Percentiles rank a stretch among this genome's conserved stretches.
Conservation (phyloP, 2,797 vertebrate species). For the Sciurus vulgaris region DNA sequence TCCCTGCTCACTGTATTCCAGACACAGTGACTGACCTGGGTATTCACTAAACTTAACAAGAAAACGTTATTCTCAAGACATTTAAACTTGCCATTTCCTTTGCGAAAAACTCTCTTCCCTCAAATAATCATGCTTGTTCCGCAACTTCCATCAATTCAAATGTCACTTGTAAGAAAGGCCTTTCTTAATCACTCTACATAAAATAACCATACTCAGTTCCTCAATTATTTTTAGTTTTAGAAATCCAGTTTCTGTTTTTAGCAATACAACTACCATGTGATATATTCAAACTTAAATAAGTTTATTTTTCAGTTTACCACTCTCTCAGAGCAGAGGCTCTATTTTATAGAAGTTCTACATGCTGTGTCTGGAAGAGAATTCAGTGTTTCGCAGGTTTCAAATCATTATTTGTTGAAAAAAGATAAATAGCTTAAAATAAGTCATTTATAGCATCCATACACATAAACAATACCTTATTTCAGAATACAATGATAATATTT, state of each 20-base stretch:
- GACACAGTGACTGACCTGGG: too few species aligned
- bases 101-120: not conserved
- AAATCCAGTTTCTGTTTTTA: not conserved
- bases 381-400: not conserved
- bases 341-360: not conserved
- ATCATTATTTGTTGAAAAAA: not conserved
- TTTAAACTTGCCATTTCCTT: not conserved
- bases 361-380: not conserved
- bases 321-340: not conserved
- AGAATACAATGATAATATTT: not conserved
- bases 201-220: not conserved
- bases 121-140: not conserved
- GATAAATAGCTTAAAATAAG: not conserved
- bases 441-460: not conserved
- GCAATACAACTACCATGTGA: conserved; percentile 6
- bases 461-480: not conserved
- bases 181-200: not conserved
- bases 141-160: not conserved
- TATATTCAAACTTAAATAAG: conserved; percentile 4
- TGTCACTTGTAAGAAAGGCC: not conserved
- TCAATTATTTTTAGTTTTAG: not conserved
- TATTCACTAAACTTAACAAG: not conserved
- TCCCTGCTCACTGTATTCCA: not conserved
- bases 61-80: not conserved
- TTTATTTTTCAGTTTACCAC: not conserved